Percentiles rank a stretch among this genome's conserved stretches.
These are phyloP conservation scores for Pollimyrus isidori DNA, from an alignment of 2,113 vertebrate genomes.

Conservation along the genomic window DNA sequence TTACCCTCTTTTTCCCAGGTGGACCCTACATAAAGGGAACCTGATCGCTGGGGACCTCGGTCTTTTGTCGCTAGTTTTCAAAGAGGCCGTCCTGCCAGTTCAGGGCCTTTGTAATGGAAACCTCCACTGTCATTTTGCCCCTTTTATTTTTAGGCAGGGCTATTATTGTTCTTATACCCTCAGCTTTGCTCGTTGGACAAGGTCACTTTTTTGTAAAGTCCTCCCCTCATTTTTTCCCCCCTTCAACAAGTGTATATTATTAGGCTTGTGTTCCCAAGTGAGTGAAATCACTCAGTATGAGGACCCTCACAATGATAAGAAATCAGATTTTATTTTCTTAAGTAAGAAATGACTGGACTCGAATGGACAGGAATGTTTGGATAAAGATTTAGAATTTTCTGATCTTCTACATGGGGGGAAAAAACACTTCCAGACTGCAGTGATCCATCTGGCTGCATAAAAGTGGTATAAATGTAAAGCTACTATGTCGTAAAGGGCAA, in stretches of 20 bases:
- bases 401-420: not conserved
- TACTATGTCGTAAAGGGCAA: not conserved
- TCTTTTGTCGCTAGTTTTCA: slow-evolving; percentile 49
- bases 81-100: slow-evolving; percentile 47
- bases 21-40: slow-evolving; percentile 42
- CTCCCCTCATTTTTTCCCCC: not conserved
- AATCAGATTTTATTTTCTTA: not conserved
- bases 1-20: slow-evolving; percentile 34
- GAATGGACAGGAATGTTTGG: not conserved
- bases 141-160: slow-evolving; percentile 56
- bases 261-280: not conserved
- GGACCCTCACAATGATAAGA: not conserved
- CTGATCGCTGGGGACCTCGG: slow-evolving; percentile 33
- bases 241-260: slow-evolving; percentile 17
- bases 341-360: not conserved
- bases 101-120: slow-evolving; percentile 55
- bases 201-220: slow-evolving; percentile 38
- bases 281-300: not conserved
- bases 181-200: slow-evolving; percentile 44
- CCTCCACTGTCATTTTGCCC: slow-evolving; percentile 53
- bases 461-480: not conserved
- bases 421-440: not conserved
- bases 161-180: slow-evolving; percentile 42
- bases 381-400: not conserved
- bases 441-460: not conserved